Evolutionary conservation across 1,140 invertebrate genomes (phyloP).

Genomic region (Steinernema khuongi): DNA sequence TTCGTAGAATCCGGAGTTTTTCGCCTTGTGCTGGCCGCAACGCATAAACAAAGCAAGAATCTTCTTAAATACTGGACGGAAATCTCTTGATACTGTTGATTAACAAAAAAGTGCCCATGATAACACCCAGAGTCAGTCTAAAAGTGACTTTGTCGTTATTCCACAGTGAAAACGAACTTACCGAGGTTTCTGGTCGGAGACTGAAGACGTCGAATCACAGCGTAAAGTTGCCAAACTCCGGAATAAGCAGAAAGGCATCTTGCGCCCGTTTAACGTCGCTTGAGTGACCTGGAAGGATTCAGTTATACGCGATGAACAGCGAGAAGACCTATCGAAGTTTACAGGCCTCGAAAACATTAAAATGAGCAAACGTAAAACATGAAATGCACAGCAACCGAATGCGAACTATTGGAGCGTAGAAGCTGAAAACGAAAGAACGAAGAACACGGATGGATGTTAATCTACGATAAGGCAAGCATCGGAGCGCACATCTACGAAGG

Average conservation of each 20-base stretch:
- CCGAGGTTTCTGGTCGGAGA: slow-evolving; percentile 53
- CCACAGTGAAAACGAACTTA: slow-evolving; percentile 22
- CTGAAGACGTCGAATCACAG: slow-evolving; percentile 21
- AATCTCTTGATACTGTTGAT: slow-evolving; percentile 99
- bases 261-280: neutral
- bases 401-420: no score
- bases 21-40: neutral
- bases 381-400: neutral
- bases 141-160: slow-evolving; percentile 22
- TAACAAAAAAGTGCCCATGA: slow-evolving; percentile 89
- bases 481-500: neutral
- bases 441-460: neutral
- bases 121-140: slow-evolving; percentile 77
- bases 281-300: neutral
- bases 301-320: neutral
- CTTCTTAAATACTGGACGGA: slow-evolving; percentile 91
- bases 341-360: neutral
- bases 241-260: no score
- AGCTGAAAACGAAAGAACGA: neutral
- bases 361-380: neutral
- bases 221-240: neutral
- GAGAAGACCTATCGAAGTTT: neutral
- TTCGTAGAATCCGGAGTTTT: neutral
- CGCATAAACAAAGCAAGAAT: slow-evolving; percentile 65
- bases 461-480: neutral